These are phyloP conservation scores for Sebastes vulpes DNA, from an alignment of 2,797 vertebrate genomes.

Conservation along the genomic window DNA sequence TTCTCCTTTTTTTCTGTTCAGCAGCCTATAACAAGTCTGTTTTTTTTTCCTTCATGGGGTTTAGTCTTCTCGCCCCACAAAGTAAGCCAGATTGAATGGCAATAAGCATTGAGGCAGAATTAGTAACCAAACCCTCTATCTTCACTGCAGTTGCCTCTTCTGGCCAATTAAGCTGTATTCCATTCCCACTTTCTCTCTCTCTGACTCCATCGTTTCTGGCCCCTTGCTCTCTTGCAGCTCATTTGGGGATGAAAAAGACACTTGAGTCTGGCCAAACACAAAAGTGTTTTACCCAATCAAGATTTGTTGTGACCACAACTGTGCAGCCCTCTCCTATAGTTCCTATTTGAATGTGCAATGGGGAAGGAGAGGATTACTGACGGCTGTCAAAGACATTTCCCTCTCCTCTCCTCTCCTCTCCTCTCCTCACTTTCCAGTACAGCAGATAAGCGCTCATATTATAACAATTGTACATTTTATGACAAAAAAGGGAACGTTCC, in stretches of 20 bases:
- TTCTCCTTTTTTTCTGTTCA: slow-evolving; percentile 32
- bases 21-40: slow-evolving; percentile 42
- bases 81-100: slow-evolving; percentile 46
- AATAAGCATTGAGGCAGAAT: slow-evolving; percentile 40
- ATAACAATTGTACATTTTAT: too few relatives aligned
- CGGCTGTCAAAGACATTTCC: too few relatives aligned
- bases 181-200: not conserved
- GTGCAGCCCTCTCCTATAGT: not conserved
- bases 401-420: not conserved
- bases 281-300: slow-evolving; percentile 59
- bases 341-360: slow-evolving; percentile 28
- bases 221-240: slow-evolving; percentile 41
- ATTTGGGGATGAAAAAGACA: slow-evolving; percentile 55
- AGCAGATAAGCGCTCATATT: too few relatives aligned
- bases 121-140: slow-evolving; percentile 47
- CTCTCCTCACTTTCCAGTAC: not conserved
- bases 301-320: slow-evolving; percentile 55
- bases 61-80: slow-evolving; percentile 23
- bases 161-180: slow-evolving; percentile 59
- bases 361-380: slow-evolving; percentile 19
- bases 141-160: slow-evolving; percentile 28
- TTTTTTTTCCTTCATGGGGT: slow-evolving; percentile 34
- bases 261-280: slow-evolving; percentile 62
- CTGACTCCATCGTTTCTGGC: slow-evolving; percentile 32
- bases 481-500: too few relatives aligned